Base-by-base conservation (phyloP, 64 coral and sea anemone species). In the Cladopsammia gracilis region DNA sequence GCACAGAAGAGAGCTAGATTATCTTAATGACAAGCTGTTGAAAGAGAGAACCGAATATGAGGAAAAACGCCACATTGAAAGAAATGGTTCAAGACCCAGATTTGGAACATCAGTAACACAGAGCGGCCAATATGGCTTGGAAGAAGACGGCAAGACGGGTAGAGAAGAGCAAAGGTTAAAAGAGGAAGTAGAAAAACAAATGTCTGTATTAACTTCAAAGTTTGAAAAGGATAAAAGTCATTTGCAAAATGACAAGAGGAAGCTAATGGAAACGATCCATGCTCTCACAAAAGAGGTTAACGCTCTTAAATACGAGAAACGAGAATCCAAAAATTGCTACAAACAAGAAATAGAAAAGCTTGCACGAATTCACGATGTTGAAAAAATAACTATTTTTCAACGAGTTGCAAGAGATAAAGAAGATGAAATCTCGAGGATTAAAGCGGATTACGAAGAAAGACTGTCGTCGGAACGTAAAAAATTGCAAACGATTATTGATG, bases 31-130 rank as follows among this genome's bases (percentile, higher is more conserved):
- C 13, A 94, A 87, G 64, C 43, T 94, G 19, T 77, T 42, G 6
- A 97, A 94, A 48, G 85, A 97, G 18, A 91, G 79, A 67, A 20
- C 65, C 9, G 96, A 91, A 0, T 95, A 64, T 43, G 93, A 94
- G 25, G 88, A 84, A 64, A 94, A 44, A 44, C 54, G 83, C n/a
- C 77, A 82, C 13, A 75, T 66, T 43, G 58, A 89, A 34, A 60
- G 58, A 10, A 82, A 89, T 53, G 54, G 6, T 49, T 54, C 72
- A 42, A 74, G 43, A 57, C 49, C 25, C 20, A 89, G 82, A 25
- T 64, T 11, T 49, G 59, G 18, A 14, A 64, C 26, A 10, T 13
- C 62, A 11, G 78, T 8, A 3, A 67, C 62, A 48, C 2, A 68
- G 3, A 66, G 5, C 19, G 12, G 45, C 6, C 60, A 67, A 50